Base-by-base conservation (phyloP, 2,888 invertebrate genomes). In the Tetheella fluctuosa region DNA sequence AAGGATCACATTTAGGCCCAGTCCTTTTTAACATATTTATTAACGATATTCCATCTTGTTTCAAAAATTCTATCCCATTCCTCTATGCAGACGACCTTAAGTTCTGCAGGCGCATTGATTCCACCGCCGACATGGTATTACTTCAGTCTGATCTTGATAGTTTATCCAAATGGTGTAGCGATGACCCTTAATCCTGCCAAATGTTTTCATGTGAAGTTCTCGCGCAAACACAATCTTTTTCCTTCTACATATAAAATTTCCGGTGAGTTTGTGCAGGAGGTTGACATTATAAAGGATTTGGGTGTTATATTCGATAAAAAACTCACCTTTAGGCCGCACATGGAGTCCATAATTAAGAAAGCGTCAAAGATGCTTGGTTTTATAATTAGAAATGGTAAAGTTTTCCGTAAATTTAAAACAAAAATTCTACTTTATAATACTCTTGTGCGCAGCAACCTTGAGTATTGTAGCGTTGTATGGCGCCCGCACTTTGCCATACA, bases 61-160 rank as follows among this genome's bases (percentile, higher is more conserved):
- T 62, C 17, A 17, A 13, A 20, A 15, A 59, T 39, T 62, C 59
- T 20, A 34, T 57, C 12, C 39, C 54, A 12, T 61, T 57, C 17
- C 23, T 68, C 15, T 66, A 58, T 61, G 68, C 68, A n/a, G 68
- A 68, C 52, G 68, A 68, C 12, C 48, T 68, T 7, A 68, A 68
- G 42, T 37, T 68, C 13, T 53, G 17, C 10, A 60, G 58, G 54
- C 20, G 17, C 15, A 60, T 64, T 6, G 57, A 58, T 10, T 52
- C 57, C 12, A 23, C 15, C 4, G 20, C 52, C 3, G 66, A 66
- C 48, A 20, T 23, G 28, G 10, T 23, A 12, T 12, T 54, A 2
- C 52, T 68, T 13, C 64, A 68, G 23, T 12, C 54, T 3, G 66
- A 64, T 30, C 13, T 66, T 20, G 48, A 60, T 48, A 23, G 53